Evolutionary conservation across 2,888 invertebrate species (phyloP).

Genomic region (Napeogenes inachia): DNA sequence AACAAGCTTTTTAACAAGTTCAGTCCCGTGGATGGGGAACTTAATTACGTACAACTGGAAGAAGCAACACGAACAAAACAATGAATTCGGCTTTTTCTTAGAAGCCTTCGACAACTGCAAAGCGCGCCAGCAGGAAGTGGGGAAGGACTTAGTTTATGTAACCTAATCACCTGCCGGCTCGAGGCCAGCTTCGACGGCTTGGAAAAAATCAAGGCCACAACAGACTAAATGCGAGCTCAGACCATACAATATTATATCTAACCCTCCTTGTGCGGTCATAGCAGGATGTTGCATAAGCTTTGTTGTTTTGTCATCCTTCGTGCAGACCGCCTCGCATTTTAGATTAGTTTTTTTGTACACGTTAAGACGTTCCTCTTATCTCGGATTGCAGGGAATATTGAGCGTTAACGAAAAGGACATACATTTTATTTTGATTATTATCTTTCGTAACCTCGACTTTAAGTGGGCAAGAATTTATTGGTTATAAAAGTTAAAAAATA

Average conservation of each 20-base stretch:
- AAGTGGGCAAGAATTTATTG: constrained; percentile 19
- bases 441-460: constrained; percentile 3
- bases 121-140: constrained; percentile 74
- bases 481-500: constrained; percentile 27
- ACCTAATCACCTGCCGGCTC: constrained; percentile 75
- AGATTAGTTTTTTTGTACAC: constrained; percentile 60
- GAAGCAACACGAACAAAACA: constrained; percentile 62
- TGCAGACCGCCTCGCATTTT: constrained; percentile 66
- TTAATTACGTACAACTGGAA: constrained; percentile 53
- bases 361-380: constrained; percentile 42
- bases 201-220: constrained; percentile 72
- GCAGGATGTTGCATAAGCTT: constrained; percentile 77
- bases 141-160: constrained; percentile 75
- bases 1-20: not conserved
- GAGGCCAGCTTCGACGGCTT: constrained; percentile 57
- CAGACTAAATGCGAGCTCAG: constrained; percentile 59
- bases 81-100: constrained; percentile 69
- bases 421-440: constrained; percentile 32
- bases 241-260: constrained; percentile 62
- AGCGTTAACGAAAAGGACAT: constrained; percentile 45
- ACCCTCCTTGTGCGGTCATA: constrained; percentile 50
- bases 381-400: constrained; percentile 46
- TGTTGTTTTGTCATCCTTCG: constrained; percentile 71
- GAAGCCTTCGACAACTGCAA: constrained; percentile 72
- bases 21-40: constrained; percentile 40